Conservation (phyloP, 92 coral and sea anemone species). For the Zoanthus solanderi region DNA sequence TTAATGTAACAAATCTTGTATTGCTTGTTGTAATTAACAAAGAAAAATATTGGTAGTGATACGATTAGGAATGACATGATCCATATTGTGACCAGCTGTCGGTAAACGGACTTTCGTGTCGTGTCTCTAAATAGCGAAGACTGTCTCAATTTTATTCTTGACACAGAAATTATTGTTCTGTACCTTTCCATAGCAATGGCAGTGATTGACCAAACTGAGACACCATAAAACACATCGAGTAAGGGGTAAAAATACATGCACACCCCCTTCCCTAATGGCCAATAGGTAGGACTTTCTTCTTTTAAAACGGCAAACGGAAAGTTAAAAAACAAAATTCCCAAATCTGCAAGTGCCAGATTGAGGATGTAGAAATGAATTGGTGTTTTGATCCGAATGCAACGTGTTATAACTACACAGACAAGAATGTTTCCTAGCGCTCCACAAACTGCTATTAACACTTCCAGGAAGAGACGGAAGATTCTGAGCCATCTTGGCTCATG, state of each 20-base stretch:
- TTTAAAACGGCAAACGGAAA: constrained; percentile 81
- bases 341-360: constrained; percentile 91
- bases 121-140: constrained; percentile 18
- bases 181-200: constrained; percentile 92
- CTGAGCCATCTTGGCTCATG: constrained; percentile 64
- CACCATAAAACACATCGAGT: constrained; percentile 88
- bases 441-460: constrained; percentile 63
- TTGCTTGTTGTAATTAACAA: constrained; percentile 58
- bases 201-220: constrained; percentile 86
- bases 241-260: constrained; percentile 80
- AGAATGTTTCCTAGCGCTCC: constrained; percentile 81
- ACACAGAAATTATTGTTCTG: constrained; percentile 32
- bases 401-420: constrained; percentile 70
- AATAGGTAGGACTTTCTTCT: constrained; percentile 67
- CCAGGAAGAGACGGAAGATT: constrained; percentile 65
- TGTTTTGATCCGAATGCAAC: constrained; percentile 65
- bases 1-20: constrained; percentile 13
- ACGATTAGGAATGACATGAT: constrained; percentile 70
- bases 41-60: constrained; percentile 72
- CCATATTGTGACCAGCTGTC: constrained; percentile 69
- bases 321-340: constrained; percentile 70
- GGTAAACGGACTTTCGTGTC: constrained; percentile 4
- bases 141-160: constrained; percentile 10
- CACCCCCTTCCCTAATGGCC: constrained; percentile 83
- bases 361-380: constrained; percentile 72